A percentile compares a stretch with the other conserved stretches of the same genome.
Evolutionary conservation across 1,140 invertebrate species (phyloP).

Genomic region (Drosophila sulfurigaster): DNA sequence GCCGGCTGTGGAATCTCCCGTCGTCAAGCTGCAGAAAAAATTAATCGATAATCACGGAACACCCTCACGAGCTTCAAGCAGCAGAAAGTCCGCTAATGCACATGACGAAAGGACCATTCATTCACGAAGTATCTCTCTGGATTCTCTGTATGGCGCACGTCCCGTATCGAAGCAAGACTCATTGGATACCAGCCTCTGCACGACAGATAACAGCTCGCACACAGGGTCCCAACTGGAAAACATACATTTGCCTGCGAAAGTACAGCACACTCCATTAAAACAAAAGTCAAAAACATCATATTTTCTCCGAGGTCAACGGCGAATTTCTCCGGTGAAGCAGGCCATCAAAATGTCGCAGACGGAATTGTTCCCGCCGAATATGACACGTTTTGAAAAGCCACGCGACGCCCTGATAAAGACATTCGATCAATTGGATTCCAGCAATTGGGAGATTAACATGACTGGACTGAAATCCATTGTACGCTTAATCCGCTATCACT

Average conservation of each 20-base stretch:
- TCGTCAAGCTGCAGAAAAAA: neutral
- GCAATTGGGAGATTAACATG: slow-evolving; percentile 95
- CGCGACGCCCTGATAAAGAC: slow-evolving; percentile 88
- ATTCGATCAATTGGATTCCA: slow-evolving; percentile 88
- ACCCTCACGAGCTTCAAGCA: slow-evolving; percentile 4
- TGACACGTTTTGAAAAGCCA: slow-evolving; percentile 86
- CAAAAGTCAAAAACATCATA: slow-evolving; percentile 76
- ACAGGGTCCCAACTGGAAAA: slow-evolving; percentile 51
- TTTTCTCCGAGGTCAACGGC: slow-evolving; percentile 66
- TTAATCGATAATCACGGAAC: neutral
- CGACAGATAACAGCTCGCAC: slow-evolving; percentile 64
- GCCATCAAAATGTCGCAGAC: slow-evolving; percentile 74
- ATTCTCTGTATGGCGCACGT: slow-evolving; percentile 63
- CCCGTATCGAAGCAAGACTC: slow-evolving; percentile 68
- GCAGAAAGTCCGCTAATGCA: slow-evolving; percentile 12
- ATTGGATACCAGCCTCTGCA: slow-evolving; percentile 49
- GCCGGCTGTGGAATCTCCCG: neutral
- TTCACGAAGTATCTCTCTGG: slow-evolving; percentile 70
- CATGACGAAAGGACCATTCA: slow-evolving; percentile 32
- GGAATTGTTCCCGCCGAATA: slow-evolving; percentile 70
- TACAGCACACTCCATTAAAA: slow-evolving; percentile 62
- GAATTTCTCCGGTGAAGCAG: slow-evolving; percentile 78
- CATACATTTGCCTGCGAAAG: slow-evolving; percentile 26
- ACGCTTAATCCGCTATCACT: slow-evolving; percentile 90
- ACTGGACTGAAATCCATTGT: slow-evolving; percentile 91